Percentiles rank a stretch among this genome's conserved stretches.
These are phyloP conservation scores for Caenorhabditis briggsae DNA, from an alignment of 1,140 invertebrate species.

Conservation along the genomic window DNA sequence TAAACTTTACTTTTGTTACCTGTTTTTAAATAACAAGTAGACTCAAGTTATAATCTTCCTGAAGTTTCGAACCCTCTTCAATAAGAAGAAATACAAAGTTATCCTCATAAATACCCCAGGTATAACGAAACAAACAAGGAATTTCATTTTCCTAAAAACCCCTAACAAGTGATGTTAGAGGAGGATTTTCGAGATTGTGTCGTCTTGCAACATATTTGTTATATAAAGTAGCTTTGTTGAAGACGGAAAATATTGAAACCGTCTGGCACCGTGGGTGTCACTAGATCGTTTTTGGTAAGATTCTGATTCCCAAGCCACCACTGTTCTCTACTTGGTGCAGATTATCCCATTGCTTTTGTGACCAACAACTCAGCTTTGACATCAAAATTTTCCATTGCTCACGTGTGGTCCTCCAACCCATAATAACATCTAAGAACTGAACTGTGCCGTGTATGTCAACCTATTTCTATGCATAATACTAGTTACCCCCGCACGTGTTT, in stretches of 20 bases:
- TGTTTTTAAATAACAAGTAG: too few species aligned
- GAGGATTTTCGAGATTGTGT: background rate
- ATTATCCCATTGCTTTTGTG: slow-evolving; percentile 22
- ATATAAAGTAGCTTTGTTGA: background rate
- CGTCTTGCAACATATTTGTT: background rate
- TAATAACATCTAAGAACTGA: background rate
- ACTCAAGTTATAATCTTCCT: too few species aligned
- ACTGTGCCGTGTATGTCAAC: background rate
- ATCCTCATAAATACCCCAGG: too few species aligned
- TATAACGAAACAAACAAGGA: background rate
- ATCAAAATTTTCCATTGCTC: background rate
- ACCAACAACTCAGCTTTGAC: slow-evolving; percentile 14
- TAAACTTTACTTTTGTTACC: too few species aligned
- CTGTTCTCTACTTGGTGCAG: background rate
- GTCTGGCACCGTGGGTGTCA: slow-evolving; percentile 46
- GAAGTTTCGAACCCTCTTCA: background rate
- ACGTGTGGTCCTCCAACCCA: background rate
- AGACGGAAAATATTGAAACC: background rate
- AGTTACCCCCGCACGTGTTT: background rate
- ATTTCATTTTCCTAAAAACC: slow-evolving; percentile 10
- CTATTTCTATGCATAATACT: background rate
- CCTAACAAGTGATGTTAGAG: background rate
- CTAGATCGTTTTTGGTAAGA: background rate
- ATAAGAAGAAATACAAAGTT: background rate
- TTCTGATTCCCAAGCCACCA: slow-evolving; percentile 4